Conservation (phyloP, 2,113 vertebrate species). For the Ardeotis arabs region DNA sequence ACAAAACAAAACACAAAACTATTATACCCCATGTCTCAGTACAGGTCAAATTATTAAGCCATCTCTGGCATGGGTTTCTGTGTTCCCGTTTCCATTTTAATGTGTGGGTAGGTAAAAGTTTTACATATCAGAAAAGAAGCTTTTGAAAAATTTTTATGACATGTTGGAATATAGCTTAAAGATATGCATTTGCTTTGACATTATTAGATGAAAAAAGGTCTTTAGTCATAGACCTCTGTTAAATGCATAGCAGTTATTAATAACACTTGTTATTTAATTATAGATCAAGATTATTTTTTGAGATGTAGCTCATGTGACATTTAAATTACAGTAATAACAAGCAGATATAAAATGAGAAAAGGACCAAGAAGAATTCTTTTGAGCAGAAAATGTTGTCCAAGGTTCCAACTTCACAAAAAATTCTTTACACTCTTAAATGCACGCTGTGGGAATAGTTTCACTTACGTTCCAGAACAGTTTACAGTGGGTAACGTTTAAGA, state of each 20-base stretch:
- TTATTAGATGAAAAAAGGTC: neutral
- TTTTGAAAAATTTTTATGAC: neutral
- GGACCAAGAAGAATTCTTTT: neutral
- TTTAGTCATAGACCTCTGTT: neutral
- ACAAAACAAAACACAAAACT: neutral
- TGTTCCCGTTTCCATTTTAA: neutral
- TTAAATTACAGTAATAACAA: neutral
- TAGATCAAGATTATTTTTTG: neutral
- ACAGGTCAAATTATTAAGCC: neutral
- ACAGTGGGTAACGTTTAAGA: neutral
- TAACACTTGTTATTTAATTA: slow-evolving; percentile 2
- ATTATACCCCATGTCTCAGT: neutral
- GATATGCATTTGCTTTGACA: neutral
- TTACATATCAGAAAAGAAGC: neutral
- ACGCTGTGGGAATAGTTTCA: neutral
- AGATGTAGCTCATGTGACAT: neutral
- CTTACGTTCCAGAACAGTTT: neutral
- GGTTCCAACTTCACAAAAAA: neutral
- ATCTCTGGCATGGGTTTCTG: neutral
- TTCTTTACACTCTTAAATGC: neutral
- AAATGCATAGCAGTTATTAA: neutral
- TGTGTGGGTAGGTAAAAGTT: neutral
- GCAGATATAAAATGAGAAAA: neutral
- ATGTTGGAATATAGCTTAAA: neutral
- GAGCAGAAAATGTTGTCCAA: neutral